These are phyloP conservation scores for Eubasilissa splendida DNA, from an alignment of 2,888 invertebrate genomes.

Conservation along the genomic window DNA sequence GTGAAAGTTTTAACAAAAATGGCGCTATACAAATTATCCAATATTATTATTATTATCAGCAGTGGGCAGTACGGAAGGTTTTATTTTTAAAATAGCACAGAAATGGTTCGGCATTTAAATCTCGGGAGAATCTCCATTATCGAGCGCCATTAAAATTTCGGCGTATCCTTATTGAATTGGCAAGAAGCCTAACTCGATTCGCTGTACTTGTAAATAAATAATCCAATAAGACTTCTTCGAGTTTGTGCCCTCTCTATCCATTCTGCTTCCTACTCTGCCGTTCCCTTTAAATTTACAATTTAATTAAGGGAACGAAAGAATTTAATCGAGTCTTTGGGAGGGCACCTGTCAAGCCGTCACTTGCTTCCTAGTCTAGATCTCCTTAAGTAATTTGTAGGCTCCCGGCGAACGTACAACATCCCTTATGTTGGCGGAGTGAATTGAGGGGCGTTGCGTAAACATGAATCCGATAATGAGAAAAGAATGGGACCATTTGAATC, in stretches of 20 bases:
- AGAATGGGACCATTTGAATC: too few species aligned
- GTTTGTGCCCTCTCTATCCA: neutral
- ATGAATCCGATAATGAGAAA: too few species aligned
- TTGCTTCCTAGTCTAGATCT: neutral
- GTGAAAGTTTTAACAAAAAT: too few species aligned
- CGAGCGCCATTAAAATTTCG: slow-evolving; percentile 18
- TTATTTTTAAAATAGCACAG: too few species aligned
- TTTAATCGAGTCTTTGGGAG: slow-evolving; percentile 28
- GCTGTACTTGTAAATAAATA: slow-evolving; percentile 26
- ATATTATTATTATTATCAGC: too few species aligned
- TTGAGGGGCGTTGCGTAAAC: too few species aligned
- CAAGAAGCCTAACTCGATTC: slow-evolving; percentile 29
- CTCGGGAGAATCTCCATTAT: neutral
- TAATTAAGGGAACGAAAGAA: slow-evolving; percentile 49
- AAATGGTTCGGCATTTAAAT: too few species aligned
- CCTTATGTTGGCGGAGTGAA: too few species aligned
- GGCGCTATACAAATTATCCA: too few species aligned
- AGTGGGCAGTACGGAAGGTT: too few species aligned
- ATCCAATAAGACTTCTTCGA: slow-evolving; percentile 35
- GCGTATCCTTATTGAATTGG: slow-evolving; percentile 18
- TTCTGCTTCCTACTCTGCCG: neutral
- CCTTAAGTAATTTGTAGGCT: too few species aligned
- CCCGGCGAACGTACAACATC: too few species aligned
- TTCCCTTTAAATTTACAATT: slow-evolving; percentile 47
- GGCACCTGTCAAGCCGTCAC: slow-evolving; percentile 31